Conservation (phyloP, 2,888 invertebrate species). For the Panzeria rudis region DNA sequence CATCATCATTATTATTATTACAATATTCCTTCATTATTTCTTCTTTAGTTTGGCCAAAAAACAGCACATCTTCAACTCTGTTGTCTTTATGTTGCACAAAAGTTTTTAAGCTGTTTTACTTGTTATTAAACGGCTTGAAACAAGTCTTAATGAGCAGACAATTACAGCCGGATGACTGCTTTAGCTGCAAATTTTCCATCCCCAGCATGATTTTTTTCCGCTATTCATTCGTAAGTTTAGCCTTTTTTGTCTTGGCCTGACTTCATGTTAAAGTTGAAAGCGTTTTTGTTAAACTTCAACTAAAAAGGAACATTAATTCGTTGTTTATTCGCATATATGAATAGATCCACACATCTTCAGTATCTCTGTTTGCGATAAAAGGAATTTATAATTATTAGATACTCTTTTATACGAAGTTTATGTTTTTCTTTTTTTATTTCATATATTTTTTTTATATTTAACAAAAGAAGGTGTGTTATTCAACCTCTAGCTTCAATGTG, state of each 20-base stretch:
- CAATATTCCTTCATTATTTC: constrained; percentile 43
- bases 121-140: constrained; percentile 55
- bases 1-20: constrained; percentile 31
- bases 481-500: not conserved
- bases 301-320: constrained; percentile 10
- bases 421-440: not conserved
- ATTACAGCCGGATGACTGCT: constrained; percentile 39
- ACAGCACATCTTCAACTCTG: constrained; percentile 29
- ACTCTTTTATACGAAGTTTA: not conserved
- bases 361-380: not conserved
- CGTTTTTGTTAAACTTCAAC: constrained; percentile 12
- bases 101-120: constrained; percentile 48
- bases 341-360: not conserved
- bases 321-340: constrained; percentile 6
- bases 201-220: constrained; percentile 14
- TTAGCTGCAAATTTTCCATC: constrained; percentile 29
- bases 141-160: constrained; percentile 60
- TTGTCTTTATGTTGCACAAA: constrained; percentile 44
- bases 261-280: constrained; percentile 35
- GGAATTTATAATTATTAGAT: not conserved
- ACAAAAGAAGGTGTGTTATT: constrained; percentile 1
- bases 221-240: not conserved
- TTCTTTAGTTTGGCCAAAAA: constrained; percentile 39
- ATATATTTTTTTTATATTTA: not conserved
- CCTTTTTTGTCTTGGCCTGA: constrained; percentile 16